Conservation (phyloP, 2,113 vertebrate genomes). For the Forbesichthys agassizii region DNA sequence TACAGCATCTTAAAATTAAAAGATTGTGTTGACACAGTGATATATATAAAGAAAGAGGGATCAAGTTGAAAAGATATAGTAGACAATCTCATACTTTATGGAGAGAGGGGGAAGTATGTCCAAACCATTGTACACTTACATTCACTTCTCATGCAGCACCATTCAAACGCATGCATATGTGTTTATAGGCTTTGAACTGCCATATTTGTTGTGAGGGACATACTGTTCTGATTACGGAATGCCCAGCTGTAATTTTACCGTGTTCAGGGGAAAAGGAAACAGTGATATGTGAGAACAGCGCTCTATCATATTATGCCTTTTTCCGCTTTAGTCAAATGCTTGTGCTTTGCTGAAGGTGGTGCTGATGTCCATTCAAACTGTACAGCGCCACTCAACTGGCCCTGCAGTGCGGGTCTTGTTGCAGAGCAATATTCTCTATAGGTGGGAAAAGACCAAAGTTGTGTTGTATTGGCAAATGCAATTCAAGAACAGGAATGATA, state of each 20-base stretch:
- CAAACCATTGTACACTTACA: too few species aligned
- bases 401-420: conserved; percentile 57
- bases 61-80: conserved; percentile 22
- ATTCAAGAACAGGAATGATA: conserved; percentile 25
- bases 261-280: conserved; percentile 36
- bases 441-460: conserved; percentile 45
- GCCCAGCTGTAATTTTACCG: too few species aligned
- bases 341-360: conserved; percentile 89
- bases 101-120: conserved; percentile 17
- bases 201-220: too few species aligned
- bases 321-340: conserved; percentile 69
- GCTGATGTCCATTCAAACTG: conserved; percentile 74
- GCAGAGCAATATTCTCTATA: conserved; percentile 62
- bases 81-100: background rate
- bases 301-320: conserved; percentile 43
- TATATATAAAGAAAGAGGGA: conserved; percentile 21
- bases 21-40: conserved; percentile 29
- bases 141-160: too few species aligned
- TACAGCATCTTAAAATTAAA: too few species aligned
- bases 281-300: conserved; percentile 34
- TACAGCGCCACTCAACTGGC: conserved; percentile 51
- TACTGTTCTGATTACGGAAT: too few species aligned
- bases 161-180: conserved; percentile 27
- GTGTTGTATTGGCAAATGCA: conserved; percentile 36
- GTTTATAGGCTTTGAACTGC: too few species aligned